phyloP scores from a whole-genome alignment of 2,113 vertebrate species.

The Halcyon senegalensis region DNA sequence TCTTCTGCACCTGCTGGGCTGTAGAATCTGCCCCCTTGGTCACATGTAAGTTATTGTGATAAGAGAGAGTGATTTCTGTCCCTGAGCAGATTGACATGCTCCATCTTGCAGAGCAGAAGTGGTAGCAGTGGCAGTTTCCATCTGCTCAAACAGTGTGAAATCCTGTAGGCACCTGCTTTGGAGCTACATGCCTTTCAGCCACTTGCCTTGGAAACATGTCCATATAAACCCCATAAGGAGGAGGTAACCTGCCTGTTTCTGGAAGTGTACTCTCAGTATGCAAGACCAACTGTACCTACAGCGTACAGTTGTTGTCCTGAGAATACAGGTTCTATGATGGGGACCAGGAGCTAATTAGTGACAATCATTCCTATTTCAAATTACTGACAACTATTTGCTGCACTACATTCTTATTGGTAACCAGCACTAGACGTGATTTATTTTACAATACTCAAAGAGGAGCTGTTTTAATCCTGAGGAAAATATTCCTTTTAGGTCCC shows the following conservation, averaged over 20 bases:
- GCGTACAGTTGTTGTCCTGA: not conserved
- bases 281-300: not conserved
- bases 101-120: constrained; percentile 36
- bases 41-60: not conserved
- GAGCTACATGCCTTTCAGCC: not conserved
- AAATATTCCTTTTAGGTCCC: not conserved
- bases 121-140: constrained; percentile 27
- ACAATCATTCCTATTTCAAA: not conserved
- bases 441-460: not conserved
- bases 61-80: not conserved
- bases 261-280: not conserved
- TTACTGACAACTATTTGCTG: not conserved
- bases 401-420: not conserved
- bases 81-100: not conserved
- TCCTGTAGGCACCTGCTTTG: not conserved
- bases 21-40: not conserved
- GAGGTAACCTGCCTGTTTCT: not conserved
- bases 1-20: constrained; percentile 52
- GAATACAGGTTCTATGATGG: not conserved
- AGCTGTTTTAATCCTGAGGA: not conserved
- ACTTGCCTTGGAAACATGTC: not conserved
- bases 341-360: not conserved
- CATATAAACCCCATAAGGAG: not conserved
- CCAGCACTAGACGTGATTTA: not conserved
- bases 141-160: not conserved